A percentile compares a stretch with the other conserved stretches of the same genome.
These are phyloP conservation scores for Eumaeus atala DNA, from an alignment of 1,140 invertebrate genomes.

Conservation along the genomic window DNA sequence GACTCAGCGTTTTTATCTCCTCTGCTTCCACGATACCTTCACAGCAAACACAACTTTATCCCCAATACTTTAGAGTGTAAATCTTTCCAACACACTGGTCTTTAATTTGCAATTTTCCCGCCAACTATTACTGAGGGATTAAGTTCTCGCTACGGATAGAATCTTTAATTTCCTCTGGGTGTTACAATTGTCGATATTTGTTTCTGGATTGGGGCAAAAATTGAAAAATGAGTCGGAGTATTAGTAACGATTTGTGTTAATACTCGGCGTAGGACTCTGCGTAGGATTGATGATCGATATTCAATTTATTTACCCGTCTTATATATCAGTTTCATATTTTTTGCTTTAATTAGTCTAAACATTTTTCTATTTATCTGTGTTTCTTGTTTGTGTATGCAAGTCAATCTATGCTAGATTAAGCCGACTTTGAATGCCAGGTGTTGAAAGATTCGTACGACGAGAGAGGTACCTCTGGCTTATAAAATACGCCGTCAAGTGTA, in stretches of 20 bases:
- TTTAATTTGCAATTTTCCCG: conserved; percentile 65
- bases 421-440: too few relatives aligned
- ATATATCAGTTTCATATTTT: too few relatives aligned
- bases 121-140: conserved; percentile 56
- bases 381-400: too few relatives aligned
- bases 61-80: conserved; percentile 12
- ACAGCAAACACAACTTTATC: conserved; percentile 23
- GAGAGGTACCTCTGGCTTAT: too few relatives aligned
- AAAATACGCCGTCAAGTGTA: too few relatives aligned
- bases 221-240: conserved; percentile 20
- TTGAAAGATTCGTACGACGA: too few relatives aligned
- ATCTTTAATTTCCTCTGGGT: conserved; percentile 63
- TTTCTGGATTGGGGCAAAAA: conserved; percentile 27
- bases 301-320: too few relatives aligned
- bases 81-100: conserved; percentile 13
- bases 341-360: too few relatives aligned
- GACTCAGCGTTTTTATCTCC: conserved; percentile 50
- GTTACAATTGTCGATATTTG: conserved; percentile 43
- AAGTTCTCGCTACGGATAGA: conserved; percentile 58
- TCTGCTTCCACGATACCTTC: conserved; percentile 10
- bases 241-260: background rate
- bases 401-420: too few relatives aligned
- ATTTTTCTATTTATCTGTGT: too few relatives aligned
- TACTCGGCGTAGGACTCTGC: too few relatives aligned
- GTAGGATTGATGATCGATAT: too few relatives aligned